A percentile compares a stretch with the other conserved stretches of the same genome.
These are phyloP conservation scores for Osmerus eperlanus DNA, from an alignment of 2,113 vertebrate species.

Conservation along the genomic window DNA sequence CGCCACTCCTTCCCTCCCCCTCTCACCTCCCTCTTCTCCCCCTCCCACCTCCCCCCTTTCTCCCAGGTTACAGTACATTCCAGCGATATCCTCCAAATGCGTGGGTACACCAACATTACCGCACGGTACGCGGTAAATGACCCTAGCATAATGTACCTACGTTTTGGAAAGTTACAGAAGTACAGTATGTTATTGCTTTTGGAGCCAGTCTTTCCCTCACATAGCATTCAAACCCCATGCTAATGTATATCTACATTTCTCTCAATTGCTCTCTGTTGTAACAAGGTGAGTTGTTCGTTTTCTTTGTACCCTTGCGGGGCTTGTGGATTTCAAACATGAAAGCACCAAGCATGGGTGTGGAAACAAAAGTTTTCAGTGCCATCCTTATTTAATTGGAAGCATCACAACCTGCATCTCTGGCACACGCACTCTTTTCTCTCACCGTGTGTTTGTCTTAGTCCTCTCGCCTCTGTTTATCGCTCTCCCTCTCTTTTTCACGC, in stretches of 20 bases:
- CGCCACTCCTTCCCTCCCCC: no score
- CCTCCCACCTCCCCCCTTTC: neutral
- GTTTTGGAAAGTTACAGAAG: neutral
- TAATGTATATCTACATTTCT: slow-evolving; percentile 68
- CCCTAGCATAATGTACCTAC: no score
- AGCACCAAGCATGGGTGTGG: slow-evolving; percentile 45
- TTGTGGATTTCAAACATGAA: slow-evolving; percentile 27
- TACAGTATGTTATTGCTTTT: slow-evolving; percentile 39
- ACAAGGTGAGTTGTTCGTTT: slow-evolving; percentile 67
- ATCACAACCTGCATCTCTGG: neutral
- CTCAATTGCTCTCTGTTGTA: slow-evolving; percentile 69
- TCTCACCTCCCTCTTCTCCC: no score
- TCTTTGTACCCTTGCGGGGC: slow-evolving; percentile 33
- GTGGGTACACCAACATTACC: no score
- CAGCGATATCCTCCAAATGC: neutral
- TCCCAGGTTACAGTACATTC: neutral
- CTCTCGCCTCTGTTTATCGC: neutral
- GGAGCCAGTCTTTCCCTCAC: slow-evolving; percentile 29
- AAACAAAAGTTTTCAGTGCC: slow-evolving; percentile 43
- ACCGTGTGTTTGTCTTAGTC: neutral
- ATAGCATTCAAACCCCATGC: slow-evolving; percentile 44
- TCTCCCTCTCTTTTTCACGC: neutral
- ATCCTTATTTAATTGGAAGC: slow-evolving; percentile 11
- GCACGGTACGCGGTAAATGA: no score
- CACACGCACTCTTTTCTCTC: neutral